Evolutionary conservation across 2,113 vertebrate species (phyloP).

Genomic region (Chelonoidis abingdonii): DNA sequence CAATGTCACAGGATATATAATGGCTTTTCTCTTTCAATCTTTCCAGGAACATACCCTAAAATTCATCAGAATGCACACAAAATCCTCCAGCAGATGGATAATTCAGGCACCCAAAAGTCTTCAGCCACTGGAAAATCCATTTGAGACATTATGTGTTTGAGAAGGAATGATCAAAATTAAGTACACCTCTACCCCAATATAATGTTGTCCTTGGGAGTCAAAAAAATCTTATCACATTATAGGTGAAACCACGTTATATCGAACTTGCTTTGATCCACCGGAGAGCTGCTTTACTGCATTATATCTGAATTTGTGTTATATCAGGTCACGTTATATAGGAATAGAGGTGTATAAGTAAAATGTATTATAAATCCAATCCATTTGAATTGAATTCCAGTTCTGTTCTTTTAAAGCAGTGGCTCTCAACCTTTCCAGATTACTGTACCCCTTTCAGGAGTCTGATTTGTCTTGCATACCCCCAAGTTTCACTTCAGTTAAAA

Average conservation of each 20-base stretch:
- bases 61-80: not conserved
- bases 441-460: too few species aligned
- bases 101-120: not conserved
- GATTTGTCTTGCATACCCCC: too few species aligned
- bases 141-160: not conserved
- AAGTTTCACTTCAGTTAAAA: not conserved
- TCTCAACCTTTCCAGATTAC: not conserved
- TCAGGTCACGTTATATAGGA: too few species aligned
- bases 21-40: not conserved
- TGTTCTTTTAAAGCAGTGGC: not conserved
- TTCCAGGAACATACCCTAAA: rapidly evolving
- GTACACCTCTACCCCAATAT: not conserved
- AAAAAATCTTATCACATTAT: too few species aligned
- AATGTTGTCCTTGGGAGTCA: too few species aligned
- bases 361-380: too few species aligned
- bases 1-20: too few species aligned
- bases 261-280: too few species aligned
- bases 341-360: not conserved
- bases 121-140: not conserved
- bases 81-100: not conserved
- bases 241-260: too few species aligned
- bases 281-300: too few species aligned
- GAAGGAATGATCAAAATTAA: not conserved
- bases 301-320: too few species aligned
- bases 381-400: not conserved